Base-by-base conservation (phyloP, 2,888 invertebrate genomes). In the Tolmerus cingulatus region DNA sequence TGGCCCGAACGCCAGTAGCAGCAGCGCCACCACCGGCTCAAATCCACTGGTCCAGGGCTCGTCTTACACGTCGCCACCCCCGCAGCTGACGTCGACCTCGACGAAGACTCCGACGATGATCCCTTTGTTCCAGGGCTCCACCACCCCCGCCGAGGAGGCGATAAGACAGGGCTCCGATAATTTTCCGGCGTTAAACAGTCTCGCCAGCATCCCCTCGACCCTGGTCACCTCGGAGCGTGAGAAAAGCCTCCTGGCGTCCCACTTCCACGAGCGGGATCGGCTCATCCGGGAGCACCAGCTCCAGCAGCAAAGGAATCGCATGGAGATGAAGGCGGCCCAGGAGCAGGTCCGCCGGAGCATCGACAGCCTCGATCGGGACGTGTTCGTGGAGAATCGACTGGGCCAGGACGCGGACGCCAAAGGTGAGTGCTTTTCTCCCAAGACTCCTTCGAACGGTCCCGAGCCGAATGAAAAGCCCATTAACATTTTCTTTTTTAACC, bases 201-300 rank as follows among this genome's bases (percentile, higher is more conserved):
- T 86, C n/a, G 81, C 81, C 74, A 27, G 66, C 27, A 66, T 66
- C 19, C 88, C 81, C 84, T 87, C 87, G 88, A 79, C 87, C 87
- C 86, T 76, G 86, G 88, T 51, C 88, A 89, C 79, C 51, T 87
- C 88, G 16, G 89, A 90, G 27, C 89, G 89, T 87, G 92, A 90
- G 88, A 90, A 92, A 87, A 91, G 91, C 89, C 89, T 91, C 87
- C 91, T 92, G 88, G 92, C 92, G 85, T 91, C 91, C 88, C 92
- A 92, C 88, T 92, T 92, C 89, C 92, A 92, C 89, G 92, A 92
- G 90, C 91, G 93, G 89, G 93, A 92, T 90, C 93, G 93, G 88
- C 91, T 91, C 88, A 92, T 92, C 90, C 91, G 92, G 89, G 92
- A 92, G 89, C 93, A 92, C 90, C 92, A 92, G 89, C 90, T 92